A percentile compares a stretch with the other conserved stretches of the same genome.
Evolutionary conservation across 1,140 invertebrate species (phyloP).

Genomic region (Drosophila persimilis): DNA sequence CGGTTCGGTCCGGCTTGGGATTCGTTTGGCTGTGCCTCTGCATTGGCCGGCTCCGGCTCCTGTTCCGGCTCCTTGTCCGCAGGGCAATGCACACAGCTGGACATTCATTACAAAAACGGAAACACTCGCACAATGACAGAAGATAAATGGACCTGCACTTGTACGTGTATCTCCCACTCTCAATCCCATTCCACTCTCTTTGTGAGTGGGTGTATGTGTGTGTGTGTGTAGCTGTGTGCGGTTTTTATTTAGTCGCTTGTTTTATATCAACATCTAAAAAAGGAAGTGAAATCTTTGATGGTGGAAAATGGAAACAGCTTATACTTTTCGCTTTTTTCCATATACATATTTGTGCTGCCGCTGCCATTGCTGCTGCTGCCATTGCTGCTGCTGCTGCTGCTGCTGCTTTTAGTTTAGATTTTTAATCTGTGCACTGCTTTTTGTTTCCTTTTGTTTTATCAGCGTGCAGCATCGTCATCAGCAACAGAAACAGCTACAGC

Average conservation of each 20-base stretch:
- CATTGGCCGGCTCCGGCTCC: conserved; percentile 31
- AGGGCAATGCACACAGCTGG: conserved; percentile 78
- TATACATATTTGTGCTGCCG: conserved; percentile 27
- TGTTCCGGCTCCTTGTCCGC: conserved; percentile 48
- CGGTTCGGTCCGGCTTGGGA: conserved; percentile 12
- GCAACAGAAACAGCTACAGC: conserved; percentile 16
- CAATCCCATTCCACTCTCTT: conserved; percentile 20
- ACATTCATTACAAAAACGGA: conserved; percentile 81
- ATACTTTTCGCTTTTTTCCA: conserved; percentile 41
- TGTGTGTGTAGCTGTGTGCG: conserved; percentile 54
- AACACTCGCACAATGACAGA: conserved; percentile 78
- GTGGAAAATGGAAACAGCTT: conserved; percentile 71
- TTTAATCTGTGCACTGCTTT: conserved; percentile 68
- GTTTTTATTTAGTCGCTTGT: conserved; percentile 79
- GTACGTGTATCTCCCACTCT: conserved; percentile 60
- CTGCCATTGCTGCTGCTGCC: conserved; percentile 18
- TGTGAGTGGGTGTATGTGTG: background rate
- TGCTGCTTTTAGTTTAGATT: conserved; percentile 66
- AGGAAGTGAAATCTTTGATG: conserved; percentile 65
- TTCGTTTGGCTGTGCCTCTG: conserved; percentile 41
- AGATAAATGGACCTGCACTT: conserved; percentile 79
- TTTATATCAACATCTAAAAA: conserved; percentile 73
- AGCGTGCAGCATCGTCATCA: conserved; percentile 38
- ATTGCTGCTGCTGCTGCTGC: conserved; percentile 10
- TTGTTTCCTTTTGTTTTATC: conserved; percentile 69